Evolutionary conservation across 2,888 invertebrate species (phyloP).

Genomic region (Ceratothoa steindachneri): DNA sequence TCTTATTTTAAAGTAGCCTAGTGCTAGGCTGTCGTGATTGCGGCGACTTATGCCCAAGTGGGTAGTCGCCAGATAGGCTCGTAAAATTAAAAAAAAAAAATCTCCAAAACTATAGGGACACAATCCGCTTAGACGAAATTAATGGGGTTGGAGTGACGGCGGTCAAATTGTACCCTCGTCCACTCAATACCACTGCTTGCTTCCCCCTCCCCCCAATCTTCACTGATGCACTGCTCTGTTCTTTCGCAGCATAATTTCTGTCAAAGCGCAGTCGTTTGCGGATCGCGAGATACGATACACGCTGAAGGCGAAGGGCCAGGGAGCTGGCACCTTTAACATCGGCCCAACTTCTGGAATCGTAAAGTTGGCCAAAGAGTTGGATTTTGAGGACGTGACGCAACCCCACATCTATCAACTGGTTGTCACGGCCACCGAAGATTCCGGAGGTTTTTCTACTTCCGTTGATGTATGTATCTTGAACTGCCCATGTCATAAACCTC

Average conservation of each 20-base stretch:
- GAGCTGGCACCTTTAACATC: conserved; percentile 91
- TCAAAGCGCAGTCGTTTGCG: conserved; percentile 95
- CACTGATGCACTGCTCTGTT: neutral
- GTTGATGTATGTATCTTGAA: conserved; percentile 67
- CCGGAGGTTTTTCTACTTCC: conserved; percentile 92
- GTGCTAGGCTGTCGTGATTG: too few species aligned
- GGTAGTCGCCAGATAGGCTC: too few species aligned
- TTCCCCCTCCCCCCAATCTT: neutral
- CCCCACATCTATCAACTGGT: conserved; percentile 86
- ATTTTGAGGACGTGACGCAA: conserved; percentile 92
- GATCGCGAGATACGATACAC: conserved; percentile 95
- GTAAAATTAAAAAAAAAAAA: too few species aligned
- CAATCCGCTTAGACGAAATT: too few species aligned
- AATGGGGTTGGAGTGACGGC: too few species aligned
- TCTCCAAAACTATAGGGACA: too few species aligned
- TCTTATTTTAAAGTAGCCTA: too few species aligned
- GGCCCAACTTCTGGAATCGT: conserved; percentile 91
- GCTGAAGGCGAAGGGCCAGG: conserved; percentile 89
- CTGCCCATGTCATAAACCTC: neutral
- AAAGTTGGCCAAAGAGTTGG: conserved; percentile 88
- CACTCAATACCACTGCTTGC: neutral
- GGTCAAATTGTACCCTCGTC: too few species aligned
- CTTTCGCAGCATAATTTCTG: conserved; percentile 85
- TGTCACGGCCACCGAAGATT: conserved; percentile 93
- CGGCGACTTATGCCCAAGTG: too few species aligned